Evolutionary conservation across 2,888 invertebrate genomes (phyloP), one percentile per base, ranked within the genome.

Genomic region (Drosophila monieri): DNA sequence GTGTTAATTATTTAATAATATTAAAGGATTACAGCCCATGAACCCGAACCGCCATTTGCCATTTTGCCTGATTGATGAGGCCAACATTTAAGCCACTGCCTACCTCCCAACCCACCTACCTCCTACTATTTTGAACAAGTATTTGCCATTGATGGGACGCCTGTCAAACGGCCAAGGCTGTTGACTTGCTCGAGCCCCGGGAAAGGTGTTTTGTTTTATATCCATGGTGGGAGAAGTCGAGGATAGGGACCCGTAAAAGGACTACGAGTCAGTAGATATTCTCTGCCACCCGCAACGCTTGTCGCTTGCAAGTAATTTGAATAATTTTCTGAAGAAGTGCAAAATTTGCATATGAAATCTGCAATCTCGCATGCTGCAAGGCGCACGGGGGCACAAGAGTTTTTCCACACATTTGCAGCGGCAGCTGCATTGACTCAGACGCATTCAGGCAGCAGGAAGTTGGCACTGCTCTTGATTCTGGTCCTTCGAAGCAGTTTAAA

Each of bases 1-100:
- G 68, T 81, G 81, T 84, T 85, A 85, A 85, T 86, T 86, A 78
- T 80, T 73, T 81, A 78, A 87, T 87, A 85, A 86, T 81, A 85
- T 85, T 77, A 78, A 81, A 73, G 80, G 81, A 84, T 84, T 84
- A 86, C 65, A 62, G 64, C 61, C 70, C 56, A 72, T 66, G 59
- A 73, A 44, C 67, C 68, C 51, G 21, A 57, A 39, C 15, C 39
- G 67, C 47, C 54, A 58, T 61, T 48, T 43, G 37, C 47, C 47
- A 48, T 37, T 53, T 51, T 58, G 30, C 30, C 41, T 73, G 67
- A 73, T 73, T 73, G 73, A 73, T 68, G 61, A 51, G 51, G 58
- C 49, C 47, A 25, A 18, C 56, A 76, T 55, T 43, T 47, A 61
- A 49, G 61, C n/a, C n/a, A 41, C 14, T 10, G 3, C 18, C 41